Evolutionary conservation across 2,113 vertebrate genomes (phyloP).

Genomic region (Athene noctua): DNA sequence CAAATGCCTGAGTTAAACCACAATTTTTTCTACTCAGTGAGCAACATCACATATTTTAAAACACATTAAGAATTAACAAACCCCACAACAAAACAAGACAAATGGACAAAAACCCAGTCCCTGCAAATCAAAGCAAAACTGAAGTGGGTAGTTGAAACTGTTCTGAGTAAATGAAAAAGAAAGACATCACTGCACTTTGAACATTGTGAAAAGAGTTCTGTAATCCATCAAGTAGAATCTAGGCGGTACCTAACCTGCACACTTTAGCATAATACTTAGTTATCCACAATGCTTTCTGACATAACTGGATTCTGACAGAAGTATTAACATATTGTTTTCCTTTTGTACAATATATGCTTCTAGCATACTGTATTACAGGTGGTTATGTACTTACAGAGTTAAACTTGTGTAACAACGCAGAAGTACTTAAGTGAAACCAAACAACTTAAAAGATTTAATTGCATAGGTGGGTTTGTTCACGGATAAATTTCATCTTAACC

Average conservation of each 20-base stretch:
- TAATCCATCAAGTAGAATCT: neutral
- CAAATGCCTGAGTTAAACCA: neutral
- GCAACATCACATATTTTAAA: neutral
- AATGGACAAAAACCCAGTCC: accelerated
- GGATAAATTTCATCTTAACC: neutral
- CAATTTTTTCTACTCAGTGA: neutral
- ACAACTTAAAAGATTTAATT: neutral
- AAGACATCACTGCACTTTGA: neutral
- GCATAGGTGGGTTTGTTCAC: neutral
- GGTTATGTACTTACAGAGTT: neutral
- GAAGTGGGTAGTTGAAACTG: neutral
- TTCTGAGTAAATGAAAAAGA: neutral
- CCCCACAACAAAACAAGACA: neutral
- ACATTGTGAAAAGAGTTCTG: neutral
- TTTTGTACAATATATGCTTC: neutral
- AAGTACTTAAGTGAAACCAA: neutral
- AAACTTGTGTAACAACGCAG: neutral
- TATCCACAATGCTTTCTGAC: neutral
- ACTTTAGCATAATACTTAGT: neutral
- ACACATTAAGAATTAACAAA: neutral
- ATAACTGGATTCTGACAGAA: neutral
- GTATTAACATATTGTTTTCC: neutral
- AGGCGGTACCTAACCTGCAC: neutral
- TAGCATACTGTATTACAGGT: neutral
- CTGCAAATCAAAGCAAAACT: neutral